A percentile compares a stretch with the other conserved stretches of the same genome.
phyloP scores from a whole-genome alignment of 2,113 vertebrate species.

The Ciconia stormi region DNA sequence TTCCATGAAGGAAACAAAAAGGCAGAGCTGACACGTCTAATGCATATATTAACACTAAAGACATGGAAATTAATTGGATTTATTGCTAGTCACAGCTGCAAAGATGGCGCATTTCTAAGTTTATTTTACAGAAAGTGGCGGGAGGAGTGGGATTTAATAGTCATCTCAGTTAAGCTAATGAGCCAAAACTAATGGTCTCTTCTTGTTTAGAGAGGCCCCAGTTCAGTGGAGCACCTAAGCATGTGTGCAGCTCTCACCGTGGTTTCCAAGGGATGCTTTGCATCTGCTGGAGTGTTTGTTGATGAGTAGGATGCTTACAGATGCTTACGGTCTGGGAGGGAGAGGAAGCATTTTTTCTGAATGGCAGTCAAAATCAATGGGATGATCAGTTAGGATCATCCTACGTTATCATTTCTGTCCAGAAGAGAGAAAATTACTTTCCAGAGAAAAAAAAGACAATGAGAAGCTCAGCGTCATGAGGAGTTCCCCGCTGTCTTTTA shows the following conservation, averaged over 20 bases:
- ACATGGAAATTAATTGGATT: constrained; percentile 68
- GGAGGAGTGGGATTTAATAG: constrained; percentile 44
- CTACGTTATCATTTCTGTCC: neutral
- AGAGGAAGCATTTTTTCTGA: neutral
- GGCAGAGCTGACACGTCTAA: neutral
- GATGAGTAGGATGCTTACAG: neutral
- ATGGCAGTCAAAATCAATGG: neutral
- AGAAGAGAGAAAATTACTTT: neutral
- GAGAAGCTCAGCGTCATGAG: neutral
- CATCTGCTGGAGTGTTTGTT: constrained; percentile 4
- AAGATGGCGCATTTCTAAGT: constrained; percentile 47
- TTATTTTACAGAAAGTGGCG: constrained; percentile 38
- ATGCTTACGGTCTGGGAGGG: neutral
- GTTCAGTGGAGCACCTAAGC: constrained; percentile 33
- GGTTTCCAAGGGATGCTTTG: constrained; percentile 4
- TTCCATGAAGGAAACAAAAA: constrained; percentile 22
- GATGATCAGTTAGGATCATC: neutral
- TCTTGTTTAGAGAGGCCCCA: constrained; percentile 36
- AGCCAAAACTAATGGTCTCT: constrained; percentile 60
- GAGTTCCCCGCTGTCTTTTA: neutral
- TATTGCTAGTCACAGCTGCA: constrained; percentile 55
- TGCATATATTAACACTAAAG: constrained; percentile 72
- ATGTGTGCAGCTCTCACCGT: neutral
- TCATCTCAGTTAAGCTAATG: constrained; percentile 37
- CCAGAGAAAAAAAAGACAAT: neutral